Evolutionary conservation across 2,888 invertebrate species (phyloP).

Genomic region (Drosophila kambysellisi): DNA sequence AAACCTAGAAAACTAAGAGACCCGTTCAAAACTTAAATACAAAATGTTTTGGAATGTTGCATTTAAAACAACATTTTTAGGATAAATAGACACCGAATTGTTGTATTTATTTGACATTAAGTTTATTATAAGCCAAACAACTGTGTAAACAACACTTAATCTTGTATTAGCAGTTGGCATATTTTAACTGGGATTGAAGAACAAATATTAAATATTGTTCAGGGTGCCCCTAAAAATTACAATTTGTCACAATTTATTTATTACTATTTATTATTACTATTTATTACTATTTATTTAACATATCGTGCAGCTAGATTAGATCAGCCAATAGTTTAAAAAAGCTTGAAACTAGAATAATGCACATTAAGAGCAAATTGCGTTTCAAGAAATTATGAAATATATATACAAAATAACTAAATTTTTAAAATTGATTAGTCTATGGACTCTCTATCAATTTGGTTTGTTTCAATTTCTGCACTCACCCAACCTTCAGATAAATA

Average conservation of each 20-base stretch:
- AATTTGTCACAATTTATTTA: background rate
- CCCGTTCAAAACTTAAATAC: accelerated
- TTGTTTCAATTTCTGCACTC: background rate
- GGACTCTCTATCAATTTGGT: no score
- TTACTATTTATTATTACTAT: background rate
- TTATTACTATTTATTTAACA: background rate
- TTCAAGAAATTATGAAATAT: background rate
- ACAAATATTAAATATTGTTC: no score
- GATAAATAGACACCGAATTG: background rate
- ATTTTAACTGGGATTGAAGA: background rate
- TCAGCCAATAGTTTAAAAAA: background rate
- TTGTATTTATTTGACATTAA: background rate
- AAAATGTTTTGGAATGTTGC: background rate
- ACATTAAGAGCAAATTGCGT: background rate
- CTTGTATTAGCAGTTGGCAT: background rate
- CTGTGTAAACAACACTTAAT: background rate
- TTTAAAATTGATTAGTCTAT: background rate
- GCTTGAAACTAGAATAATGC: background rate
- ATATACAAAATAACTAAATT: background rate
- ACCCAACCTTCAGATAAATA: slow-evolving; percentile 1
- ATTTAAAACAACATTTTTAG: background rate
- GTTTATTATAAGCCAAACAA: background rate
- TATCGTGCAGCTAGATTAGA: background rate
- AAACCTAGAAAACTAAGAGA: background rate
- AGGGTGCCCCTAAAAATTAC: no score